Base-by-base conservation (phyloP, 2,888 invertebrate genomes). In the Silvanus unidentatus region DNA sequence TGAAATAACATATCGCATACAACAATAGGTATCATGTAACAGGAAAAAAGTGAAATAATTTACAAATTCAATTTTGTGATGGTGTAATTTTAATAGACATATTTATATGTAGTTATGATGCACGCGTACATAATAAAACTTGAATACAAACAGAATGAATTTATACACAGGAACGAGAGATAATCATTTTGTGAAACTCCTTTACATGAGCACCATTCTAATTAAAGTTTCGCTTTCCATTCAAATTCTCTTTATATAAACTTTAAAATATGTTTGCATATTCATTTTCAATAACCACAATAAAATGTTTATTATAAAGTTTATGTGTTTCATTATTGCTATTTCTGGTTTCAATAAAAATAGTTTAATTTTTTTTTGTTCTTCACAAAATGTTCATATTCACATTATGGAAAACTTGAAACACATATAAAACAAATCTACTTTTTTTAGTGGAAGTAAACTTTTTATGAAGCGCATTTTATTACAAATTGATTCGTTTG, bases 221-320 rank as follows among this genome's bases (percentile, higher is more conserved):
- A 47, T 47, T 47, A 40, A 47, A 47, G 47, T 47, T 47, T 47
- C 47, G 40, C 47, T 47, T 43, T 47, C 43, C 43, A 40, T 47
- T 44, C 43, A 40, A 22, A 22, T 32, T n/a, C 32, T 32, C 12
- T 32, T 32, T 11, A 32, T 9, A 32, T 32, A 32, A 32, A 32
- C 32, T 32, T 32, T n/a, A 32, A 32, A 32, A 32, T 32, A 32
- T 32, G 32, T 32, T 11, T 32, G 32, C n/a, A 32, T 32, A 32
- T 32, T 32, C 32, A 32, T 32, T 22, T 22, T 32, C n/a, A 32
- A n/a, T n/a, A n/a, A 32, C 32, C 11, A 32, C 32, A 32, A 12
- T 32, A 32, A 32, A 32, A 32, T 32, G 12, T 32, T 32, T 32
- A 32, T 32, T 32, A 12, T 12, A 32, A 32, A 32, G 3, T 32